These are phyloP conservation scores for Listronotus bonariensis DNA, from an alignment of 1,140 invertebrate genomes.

Conservation along the genomic window DNA sequence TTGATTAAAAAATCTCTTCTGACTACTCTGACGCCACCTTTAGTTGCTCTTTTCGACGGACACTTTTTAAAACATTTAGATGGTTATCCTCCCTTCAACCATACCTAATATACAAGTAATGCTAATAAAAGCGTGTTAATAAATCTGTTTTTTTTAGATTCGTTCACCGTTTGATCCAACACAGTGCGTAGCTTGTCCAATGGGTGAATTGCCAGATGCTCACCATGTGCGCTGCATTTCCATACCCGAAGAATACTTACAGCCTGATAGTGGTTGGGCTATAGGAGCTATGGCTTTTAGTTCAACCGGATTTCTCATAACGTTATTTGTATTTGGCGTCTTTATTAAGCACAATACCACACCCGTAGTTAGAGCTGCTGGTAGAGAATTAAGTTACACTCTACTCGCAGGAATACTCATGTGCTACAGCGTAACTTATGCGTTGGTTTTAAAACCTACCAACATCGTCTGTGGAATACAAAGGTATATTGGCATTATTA, in stretches of 20 bases:
- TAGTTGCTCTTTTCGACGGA: no score
- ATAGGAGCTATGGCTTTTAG: conserved; percentile 87
- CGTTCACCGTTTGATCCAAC: conserved; percentile 78
- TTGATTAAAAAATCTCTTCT: no score
- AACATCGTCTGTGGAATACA: conserved; percentile 77
- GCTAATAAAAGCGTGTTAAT: no score
- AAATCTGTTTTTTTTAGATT: conserved; percentile 61
- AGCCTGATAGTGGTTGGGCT: conserved; percentile 80
- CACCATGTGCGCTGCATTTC: conserved; percentile 74
- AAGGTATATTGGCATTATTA: conserved; percentile 65
- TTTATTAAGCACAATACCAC: conserved; percentile 77
- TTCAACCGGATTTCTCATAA: conserved; percentile 77
- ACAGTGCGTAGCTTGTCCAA: conserved; percentile 79
- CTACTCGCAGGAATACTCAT: conserved; percentile 85
- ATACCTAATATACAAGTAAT: no score
- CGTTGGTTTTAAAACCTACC: conserved; percentile 76
- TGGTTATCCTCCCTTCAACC: no score
- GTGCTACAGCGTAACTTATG: conserved; percentile 88
- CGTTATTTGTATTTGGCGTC: conserved; percentile 69
- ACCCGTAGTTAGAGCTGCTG: conserved; percentile 87
- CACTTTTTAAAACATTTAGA: no score
- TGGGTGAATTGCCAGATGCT: conserved; percentile 79
- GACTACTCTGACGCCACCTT: no score
- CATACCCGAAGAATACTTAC: conserved; percentile 84
- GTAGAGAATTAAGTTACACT: conserved; percentile 86